A percentile compares a stretch with the other conserved stretches of the same genome.
These are phyloP conservation scores for Oscheius sp. DNA, from an alignment of 1,140 invertebrate genomes.

Conservation along the genomic window DNA sequence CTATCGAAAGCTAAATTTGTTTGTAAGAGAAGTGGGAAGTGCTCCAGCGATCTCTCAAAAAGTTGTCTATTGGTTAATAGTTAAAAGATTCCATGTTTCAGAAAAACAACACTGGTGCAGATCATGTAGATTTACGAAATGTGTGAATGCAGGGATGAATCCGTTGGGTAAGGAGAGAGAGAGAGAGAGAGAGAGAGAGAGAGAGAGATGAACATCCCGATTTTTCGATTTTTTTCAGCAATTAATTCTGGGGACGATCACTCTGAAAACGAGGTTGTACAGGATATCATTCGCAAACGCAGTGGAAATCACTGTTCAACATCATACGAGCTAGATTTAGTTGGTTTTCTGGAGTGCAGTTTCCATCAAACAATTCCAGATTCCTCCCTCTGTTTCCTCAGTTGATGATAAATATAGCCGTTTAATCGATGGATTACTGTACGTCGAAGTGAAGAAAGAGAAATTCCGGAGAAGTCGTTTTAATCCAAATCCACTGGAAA, in stretches of 20 bases:
- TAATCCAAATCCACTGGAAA: not conserved
- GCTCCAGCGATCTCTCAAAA: slow-evolving; percentile 23
- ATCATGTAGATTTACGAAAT: slow-evolving; percentile 33
- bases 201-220: not conserved
- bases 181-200: not conserved
- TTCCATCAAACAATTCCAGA: no score
- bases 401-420: not conserved
- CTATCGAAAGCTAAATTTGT: slow-evolving; percentile 24
- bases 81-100: not conserved
- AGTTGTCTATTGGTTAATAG: not conserved
- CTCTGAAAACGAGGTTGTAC: slow-evolving; percentile 10
- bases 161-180: slow-evolving; percentile 6
- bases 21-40: slow-evolving; percentile 29
- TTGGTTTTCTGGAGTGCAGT: not conserved
- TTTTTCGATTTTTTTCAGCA: not conserved
- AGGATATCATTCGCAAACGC: slow-evolving; percentile 15
- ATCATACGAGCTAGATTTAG: not conserved
- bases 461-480: slow-evolving; percentile 13
- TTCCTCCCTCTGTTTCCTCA: no score
- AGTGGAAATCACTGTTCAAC: not conserved
- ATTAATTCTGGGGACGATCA: slow-evolving; percentile 17
- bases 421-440: slow-evolving; percentile 12
- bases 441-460: slow-evolving; percentile 23
- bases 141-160: slow-evolving; percentile 38
- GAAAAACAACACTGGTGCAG: slow-evolving; percentile 32